Evolutionary conservation across 1,140 invertebrate species (phyloP).

Genomic region (Drosophila jambulina): DNA sequence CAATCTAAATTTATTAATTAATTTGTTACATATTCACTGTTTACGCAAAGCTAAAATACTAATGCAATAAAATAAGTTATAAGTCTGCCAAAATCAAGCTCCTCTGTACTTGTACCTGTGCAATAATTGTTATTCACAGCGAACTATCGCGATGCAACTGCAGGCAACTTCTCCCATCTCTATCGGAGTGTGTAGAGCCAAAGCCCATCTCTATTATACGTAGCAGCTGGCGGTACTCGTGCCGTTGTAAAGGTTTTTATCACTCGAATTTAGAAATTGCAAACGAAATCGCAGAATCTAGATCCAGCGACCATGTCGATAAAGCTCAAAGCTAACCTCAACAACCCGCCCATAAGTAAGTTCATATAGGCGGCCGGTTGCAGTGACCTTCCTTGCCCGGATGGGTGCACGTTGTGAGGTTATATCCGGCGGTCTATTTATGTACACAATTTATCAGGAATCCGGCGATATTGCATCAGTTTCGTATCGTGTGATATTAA

Average conservation of each 20-base stretch:
- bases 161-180: constrained; percentile 19
- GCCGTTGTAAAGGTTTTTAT: constrained; percentile 58
- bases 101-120: not conserved
- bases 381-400: constrained; percentile 7
- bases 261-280: constrained; percentile 47
- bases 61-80: too few relatives aligned
- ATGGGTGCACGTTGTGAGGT: constrained; percentile 58
- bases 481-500: constrained; percentile 49
- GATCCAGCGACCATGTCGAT: constrained; percentile 87
- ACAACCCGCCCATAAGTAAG: constrained; percentile 84
- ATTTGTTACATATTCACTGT: too few relatives aligned
- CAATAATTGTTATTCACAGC: constrained; percentile 21
- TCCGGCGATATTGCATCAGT: constrained; percentile 66
- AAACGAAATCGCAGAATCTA: constrained; percentile 86
- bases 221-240: constrained; percentile 58
- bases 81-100: not conserved
- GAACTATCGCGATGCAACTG: constrained; percentile 9
- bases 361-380: constrained; percentile 15
- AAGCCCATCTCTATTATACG: constrained; percentile 46
- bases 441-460: constrained; percentile 45
- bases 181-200: constrained; percentile 6
- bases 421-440: constrained; percentile 58
- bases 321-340: constrained; percentile 82
- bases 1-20: too few relatives aligned
- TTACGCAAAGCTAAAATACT: too few relatives aligned